Conservation (phyloP, 2,797 vertebrate genomes). For the Erethizon dorsatum region DNA sequence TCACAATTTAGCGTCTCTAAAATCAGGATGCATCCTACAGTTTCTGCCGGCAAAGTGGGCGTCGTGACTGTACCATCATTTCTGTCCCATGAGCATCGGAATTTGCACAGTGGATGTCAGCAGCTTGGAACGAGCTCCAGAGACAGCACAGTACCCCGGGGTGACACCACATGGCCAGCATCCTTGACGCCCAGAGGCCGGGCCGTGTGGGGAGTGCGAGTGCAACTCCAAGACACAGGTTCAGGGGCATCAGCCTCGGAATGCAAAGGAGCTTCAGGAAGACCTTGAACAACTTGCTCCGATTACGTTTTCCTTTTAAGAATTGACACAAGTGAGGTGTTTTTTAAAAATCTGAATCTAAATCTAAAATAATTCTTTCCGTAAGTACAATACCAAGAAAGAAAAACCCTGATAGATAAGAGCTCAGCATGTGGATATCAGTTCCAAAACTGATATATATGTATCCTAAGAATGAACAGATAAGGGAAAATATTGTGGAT, state of each 20-base stretch:
- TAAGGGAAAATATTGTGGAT: background rate
- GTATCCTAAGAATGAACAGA: background rate
- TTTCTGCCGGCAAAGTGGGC: background rate
- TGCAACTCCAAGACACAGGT: background rate
- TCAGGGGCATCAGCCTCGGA: accelerated
- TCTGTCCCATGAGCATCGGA: accelerated
- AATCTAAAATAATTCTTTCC: background rate
- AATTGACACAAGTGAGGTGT: background rate
- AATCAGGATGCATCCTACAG: background rate
- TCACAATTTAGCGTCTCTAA: background rate
- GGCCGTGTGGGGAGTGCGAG: accelerated
- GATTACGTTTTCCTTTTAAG: background rate
- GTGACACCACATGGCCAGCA: accelerated
- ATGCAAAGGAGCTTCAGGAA: background rate
- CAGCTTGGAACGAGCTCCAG: background rate
- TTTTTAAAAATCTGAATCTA: background rate
- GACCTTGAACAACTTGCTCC: background rate
- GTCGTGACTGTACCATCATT: background rate
- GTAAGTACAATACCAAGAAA: background rate
- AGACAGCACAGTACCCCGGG: accelerated
- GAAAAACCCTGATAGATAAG: background rate
- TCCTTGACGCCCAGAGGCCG: background rate
- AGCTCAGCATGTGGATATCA: background rate
- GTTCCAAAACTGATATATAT: background rate
- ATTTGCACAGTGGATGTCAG: background rate